phyloP scores from a whole-genome alignment of 2,113 vertebrate genomes.

The Petromus typicus region DNA sequence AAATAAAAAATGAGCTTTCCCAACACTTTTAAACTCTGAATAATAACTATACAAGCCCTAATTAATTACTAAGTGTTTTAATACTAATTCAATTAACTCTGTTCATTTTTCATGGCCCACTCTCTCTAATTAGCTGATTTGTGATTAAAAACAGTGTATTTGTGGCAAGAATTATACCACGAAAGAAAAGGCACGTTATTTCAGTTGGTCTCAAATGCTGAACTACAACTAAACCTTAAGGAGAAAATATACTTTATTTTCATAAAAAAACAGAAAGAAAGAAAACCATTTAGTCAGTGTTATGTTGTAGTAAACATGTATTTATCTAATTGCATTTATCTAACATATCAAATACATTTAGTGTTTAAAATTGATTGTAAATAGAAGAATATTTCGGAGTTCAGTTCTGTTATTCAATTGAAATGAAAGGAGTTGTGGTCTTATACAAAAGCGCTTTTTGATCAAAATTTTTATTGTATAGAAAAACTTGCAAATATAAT shows the following conservation, averaged over 20 bases:
- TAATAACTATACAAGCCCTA: conserved; percentile 60
- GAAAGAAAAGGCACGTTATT: conserved; percentile 57
- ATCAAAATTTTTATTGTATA: conserved; percentile 25
- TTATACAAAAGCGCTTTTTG: conserved; percentile 32
- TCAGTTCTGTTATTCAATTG: background rate
- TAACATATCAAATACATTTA: conserved; percentile 31
- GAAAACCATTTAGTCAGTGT: background rate
- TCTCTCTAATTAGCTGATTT: conserved; percentile 73
- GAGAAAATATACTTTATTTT: conserved; percentile 59
- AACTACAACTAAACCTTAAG: conserved; percentile 64
- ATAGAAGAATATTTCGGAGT: background rate
- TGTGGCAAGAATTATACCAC: conserved; percentile 45
- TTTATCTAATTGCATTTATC: conserved; percentile 39
- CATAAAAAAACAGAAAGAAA: background rate
- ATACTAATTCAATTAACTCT: conserved; percentile 67
- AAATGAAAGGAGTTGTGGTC: conserved; percentile 25
- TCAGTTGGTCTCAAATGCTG: conserved; percentile 65
- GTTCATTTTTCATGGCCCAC: conserved; percentile 68
- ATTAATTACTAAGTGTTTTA: conserved; percentile 76
- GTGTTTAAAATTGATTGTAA: conserved; percentile 33
- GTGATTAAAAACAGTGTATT: conserved; percentile 65
- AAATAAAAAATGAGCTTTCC: conserved; percentile 61
- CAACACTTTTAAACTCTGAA: conserved; percentile 62
- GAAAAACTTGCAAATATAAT: conserved; percentile 31
- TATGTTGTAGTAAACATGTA: conserved; percentile 13